These are phyloP conservation scores for Pseudois nayaur DNA, from an alignment of 2,113 vertebrate genomes.

Conservation along the genomic window DNA sequence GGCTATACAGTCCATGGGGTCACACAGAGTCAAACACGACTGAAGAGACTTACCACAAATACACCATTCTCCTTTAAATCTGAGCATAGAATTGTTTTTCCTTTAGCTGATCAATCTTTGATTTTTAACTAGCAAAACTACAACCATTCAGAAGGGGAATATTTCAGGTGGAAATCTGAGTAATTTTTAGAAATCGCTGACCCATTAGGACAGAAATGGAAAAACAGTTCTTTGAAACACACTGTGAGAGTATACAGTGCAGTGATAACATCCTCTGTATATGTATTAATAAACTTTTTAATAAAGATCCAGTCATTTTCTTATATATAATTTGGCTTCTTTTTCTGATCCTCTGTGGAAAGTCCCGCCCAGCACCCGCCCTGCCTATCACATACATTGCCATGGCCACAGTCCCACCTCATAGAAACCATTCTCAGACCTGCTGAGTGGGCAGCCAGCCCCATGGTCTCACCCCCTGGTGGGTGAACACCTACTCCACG, in stretches of 20 bases:
- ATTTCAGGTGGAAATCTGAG: neutral
- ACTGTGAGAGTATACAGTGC: neutral
- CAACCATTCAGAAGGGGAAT: neutral
- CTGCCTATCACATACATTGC: neutral
- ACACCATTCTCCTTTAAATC: neutral
- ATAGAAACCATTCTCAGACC: neutral
- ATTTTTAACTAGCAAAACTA: neutral
- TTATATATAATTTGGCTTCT: neutral
- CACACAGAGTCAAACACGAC: neutral
- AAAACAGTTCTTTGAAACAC: neutral
- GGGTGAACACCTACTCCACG: neutral
- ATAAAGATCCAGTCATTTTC: neutral
- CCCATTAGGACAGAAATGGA: neutral
- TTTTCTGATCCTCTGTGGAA: neutral
- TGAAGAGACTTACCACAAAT: neutral
- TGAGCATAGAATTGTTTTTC: neutral
- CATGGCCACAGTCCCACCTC: neutral
- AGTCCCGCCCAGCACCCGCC: neutral
- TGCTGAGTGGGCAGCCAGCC: neutral
- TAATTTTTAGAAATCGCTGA: neutral
- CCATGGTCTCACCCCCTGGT: accelerated
- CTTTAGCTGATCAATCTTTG: neutral
- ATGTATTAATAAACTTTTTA: neutral
- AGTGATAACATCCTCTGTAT: neutral
- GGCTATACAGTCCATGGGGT: neutral